Conservation (phyloP, 2,113 vertebrate genomes). For the Siphamia tubifer region DNA sequence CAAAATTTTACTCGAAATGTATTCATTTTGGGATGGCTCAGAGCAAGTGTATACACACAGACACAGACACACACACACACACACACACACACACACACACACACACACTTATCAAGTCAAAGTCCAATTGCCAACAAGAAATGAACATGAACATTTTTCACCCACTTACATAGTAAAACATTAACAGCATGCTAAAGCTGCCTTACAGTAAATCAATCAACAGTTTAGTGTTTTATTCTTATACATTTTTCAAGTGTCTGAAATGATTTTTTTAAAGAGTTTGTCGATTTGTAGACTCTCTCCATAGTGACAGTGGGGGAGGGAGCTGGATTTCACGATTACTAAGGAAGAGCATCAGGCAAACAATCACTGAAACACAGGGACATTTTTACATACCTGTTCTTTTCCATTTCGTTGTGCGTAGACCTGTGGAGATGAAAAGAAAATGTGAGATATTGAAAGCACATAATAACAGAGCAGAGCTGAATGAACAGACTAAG, state of each 20-base stretch:
- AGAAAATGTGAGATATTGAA: constrained; percentile 26
- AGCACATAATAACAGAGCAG: constrained; percentile 7
- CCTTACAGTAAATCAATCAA: not conserved
- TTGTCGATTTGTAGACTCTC: not conserved
- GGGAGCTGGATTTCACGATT: not conserved
- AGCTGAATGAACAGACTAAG: constrained; percentile 11
- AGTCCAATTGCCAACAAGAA: not conserved
- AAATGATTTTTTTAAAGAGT: too few relatives aligned
- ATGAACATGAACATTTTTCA: not conserved
- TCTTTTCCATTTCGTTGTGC: constrained; percentile 98
- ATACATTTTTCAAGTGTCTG: too few relatives aligned
- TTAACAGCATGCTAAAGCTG: not conserved
- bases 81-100: too few relatives aligned
- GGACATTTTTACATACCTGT: constrained; percentile 82
- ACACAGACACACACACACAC: too few relatives aligned
- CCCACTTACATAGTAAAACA: not conserved
- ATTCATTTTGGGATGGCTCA: too few relatives aligned
- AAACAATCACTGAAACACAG: not conserved
- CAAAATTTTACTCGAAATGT: too few relatives aligned
- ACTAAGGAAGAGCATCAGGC: not conserved
- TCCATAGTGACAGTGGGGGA: not conserved
- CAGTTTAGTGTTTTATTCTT: too few relatives aligned
- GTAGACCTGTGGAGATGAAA: constrained; percentile 86
- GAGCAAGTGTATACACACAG: too few relatives aligned
- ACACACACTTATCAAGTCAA: too few relatives aligned